phyloP scores from a whole-genome alignment of 1,140 invertebrate genomes.

The Antheraea pernyi region DNA sequence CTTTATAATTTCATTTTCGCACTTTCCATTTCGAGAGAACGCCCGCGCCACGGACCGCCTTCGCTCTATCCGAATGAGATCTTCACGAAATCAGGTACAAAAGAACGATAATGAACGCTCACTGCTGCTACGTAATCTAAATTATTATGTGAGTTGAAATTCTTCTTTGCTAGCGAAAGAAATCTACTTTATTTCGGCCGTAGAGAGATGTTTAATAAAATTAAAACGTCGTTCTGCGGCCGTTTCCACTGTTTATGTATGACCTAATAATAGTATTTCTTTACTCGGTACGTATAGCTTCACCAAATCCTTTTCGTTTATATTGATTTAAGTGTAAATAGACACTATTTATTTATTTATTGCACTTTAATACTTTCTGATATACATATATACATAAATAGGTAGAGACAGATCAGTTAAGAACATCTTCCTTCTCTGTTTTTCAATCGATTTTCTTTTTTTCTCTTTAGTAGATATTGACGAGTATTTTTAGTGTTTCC shows the following conservation, averaged over 20 bases:
- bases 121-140: slow-evolving; percentile 78
- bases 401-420: too few relatives aligned
- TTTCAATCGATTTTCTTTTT: too few relatives aligned
- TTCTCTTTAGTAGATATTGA: too few relatives aligned
- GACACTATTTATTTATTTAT: too few relatives aligned
- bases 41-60: slow-evolving; percentile 70
- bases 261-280: slow-evolving; percentile 60
- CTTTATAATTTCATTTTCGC: slow-evolving; percentile 80
- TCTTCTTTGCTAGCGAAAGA: slow-evolving; percentile 76
- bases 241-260: slow-evolving; percentile 62
- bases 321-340: too few relatives aligned
- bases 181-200: slow-evolving; percentile 75
- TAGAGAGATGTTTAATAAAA: slow-evolving; percentile 75
- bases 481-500: too few relatives aligned
- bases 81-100: slow-evolving; percentile 78
- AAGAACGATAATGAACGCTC: slow-evolving; percentile 79
- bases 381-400: too few relatives aligned
- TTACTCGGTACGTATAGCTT: slow-evolving; percentile 39
- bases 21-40: slow-evolving; percentile 76
- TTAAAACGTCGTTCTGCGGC: slow-evolving; percentile 70
- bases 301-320: too few relatives aligned
- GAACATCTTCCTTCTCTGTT: too few relatives aligned
- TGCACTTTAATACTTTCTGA: too few relatives aligned
- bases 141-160: slow-evolving; percentile 78
- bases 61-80: slow-evolving; percentile 77